Evolutionary conservation across 2,113 vertebrate species (phyloP).

Genomic region (Cebus imitator): DNA sequence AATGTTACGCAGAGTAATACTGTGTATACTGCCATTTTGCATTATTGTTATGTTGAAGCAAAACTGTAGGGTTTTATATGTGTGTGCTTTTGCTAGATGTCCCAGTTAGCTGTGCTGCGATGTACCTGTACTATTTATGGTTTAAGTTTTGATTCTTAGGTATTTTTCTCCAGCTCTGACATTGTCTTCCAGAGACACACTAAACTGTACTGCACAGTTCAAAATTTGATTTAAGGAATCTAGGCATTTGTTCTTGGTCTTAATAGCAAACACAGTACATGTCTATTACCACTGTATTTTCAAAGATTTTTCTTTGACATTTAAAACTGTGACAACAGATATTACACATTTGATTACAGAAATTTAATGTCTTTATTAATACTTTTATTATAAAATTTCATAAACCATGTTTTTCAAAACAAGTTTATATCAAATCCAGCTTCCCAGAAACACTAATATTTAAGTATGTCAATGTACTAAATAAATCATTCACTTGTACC

Average conservation of each 20-base stretch:
- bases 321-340: constrained; percentile 38
- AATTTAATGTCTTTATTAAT: constrained; percentile 9
- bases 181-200: constrained; percentile 18
- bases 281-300: background rate
- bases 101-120: background rate
- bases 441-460: constrained; percentile 1
- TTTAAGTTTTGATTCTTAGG: background rate
- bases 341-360: constrained; percentile 45
- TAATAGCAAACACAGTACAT: background rate
- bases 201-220: constrained; percentile 50
- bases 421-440: constrained; percentile 16
- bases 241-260: constrained; percentile 44
- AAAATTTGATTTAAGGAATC: background rate
- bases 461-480: constrained; percentile 16
- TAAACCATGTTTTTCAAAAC: constrained; percentile 53
- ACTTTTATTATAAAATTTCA: constrained; percentile 44
- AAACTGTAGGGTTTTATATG: background rate
- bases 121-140: background rate
- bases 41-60: constrained; percentile 25
- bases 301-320: constrained; percentile 46
- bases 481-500: background rate
- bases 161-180: background rate
- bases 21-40: background rate
- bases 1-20: background rate
- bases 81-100: background rate